Evolutionary conservation across 2,113 vertebrate species (phyloP).

Genomic region (Sisor rabdophorus): DNA sequence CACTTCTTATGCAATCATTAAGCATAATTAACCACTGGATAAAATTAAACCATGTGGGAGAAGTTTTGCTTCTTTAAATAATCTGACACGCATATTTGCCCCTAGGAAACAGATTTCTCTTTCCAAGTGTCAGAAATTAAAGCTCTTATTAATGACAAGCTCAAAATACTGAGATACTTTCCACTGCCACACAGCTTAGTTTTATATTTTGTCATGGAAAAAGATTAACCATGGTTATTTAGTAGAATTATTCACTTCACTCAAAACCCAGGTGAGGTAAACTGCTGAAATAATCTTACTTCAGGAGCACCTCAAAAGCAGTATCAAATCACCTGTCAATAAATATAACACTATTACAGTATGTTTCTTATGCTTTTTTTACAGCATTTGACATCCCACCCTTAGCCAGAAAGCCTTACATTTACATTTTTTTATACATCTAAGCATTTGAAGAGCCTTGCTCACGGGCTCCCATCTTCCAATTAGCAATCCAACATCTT

Average conservation of each 20-base stretch:
- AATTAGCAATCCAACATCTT: too few relatives aligned
- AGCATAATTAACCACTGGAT: slow-evolving; percentile 58
- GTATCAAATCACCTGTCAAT: neutral
- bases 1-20: slow-evolving; percentile 38
- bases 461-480: too few relatives aligned
- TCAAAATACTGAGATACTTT: slow-evolving; percentile 9
- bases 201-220: slow-evolving; percentile 11
- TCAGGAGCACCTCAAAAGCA: neutral
- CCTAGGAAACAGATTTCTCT: slow-evolving; percentile 54
- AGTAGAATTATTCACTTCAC: neutral
- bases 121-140: slow-evolving; percentile 52
- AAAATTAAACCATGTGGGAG: slow-evolving; percentile 51
- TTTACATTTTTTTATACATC: too few relatives aligned
- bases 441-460: too few relatives aligned
- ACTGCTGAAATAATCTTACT: neutral
- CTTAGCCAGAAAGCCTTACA: too few relatives aligned
- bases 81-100: slow-evolving; percentile 56
- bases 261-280: neutral
- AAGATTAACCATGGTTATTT: slow-evolving; percentile 5
- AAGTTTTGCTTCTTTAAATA: slow-evolving; percentile 56
- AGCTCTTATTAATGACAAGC: slow-evolving; percentile 39
- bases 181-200: slow-evolving; percentile 18
- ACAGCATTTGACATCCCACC: too few relatives aligned
- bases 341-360: too few relatives aligned
- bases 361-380: neutral